These are phyloP conservation scores for Epinephelus fuscoguttatus DNA, from an alignment of 2,113 vertebrate species.

Conservation along the genomic window DNA sequence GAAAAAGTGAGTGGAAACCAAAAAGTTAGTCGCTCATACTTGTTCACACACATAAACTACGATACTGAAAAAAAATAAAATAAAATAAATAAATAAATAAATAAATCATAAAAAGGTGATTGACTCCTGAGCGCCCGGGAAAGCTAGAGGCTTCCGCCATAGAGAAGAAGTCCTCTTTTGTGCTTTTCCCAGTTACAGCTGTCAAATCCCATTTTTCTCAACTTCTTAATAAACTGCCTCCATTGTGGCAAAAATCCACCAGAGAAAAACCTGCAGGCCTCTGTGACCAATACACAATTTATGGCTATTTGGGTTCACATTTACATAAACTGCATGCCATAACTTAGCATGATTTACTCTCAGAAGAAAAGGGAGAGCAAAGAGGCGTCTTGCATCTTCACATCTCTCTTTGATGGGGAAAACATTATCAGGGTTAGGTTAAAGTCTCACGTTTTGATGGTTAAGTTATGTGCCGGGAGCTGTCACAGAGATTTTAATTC, in stretches of 20 bases:
- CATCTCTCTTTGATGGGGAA: not conserved
- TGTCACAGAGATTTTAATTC: slow-evolving; percentile 35
- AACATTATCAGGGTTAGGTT: not conserved
- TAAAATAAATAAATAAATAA: not conserved
- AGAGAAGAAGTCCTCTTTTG: slow-evolving; percentile 52
- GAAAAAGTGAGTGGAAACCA: slow-evolving; percentile 17
- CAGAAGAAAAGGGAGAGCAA: not conserved
- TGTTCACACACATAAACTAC: slow-evolving; percentile 11
- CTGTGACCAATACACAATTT: slow-evolving; percentile 68
- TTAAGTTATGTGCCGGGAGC: not conserved
- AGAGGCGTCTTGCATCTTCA: slow-evolving; percentile 16
- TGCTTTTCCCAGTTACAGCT: slow-evolving; percentile 72
- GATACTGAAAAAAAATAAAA: not conserved
- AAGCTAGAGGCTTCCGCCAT: slow-evolving; percentile 34
- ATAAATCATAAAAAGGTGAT: not conserved
- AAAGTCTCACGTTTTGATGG: slow-evolving; percentile 1
- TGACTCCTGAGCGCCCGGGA: slow-evolving; percentile 44
- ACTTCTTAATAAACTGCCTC: slow-evolving; percentile 79
- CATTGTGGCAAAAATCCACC: slow-evolving; percentile 62
- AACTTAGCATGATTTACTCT: slow-evolving; percentile 27
- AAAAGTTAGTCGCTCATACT: slow-evolving; percentile 32
- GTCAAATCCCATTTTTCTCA: slow-evolving; percentile 79
- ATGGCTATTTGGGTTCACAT: slow-evolving; percentile 42
- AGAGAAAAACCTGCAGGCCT: slow-evolving; percentile 61
- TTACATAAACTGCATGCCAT: slow-evolving; percentile 50